Percentiles rank a stretch among this genome's conserved stretches.
phyloP scores from a whole-genome alignment of 2,888 invertebrate species.

The Scaptomyza reducta region DNA sequence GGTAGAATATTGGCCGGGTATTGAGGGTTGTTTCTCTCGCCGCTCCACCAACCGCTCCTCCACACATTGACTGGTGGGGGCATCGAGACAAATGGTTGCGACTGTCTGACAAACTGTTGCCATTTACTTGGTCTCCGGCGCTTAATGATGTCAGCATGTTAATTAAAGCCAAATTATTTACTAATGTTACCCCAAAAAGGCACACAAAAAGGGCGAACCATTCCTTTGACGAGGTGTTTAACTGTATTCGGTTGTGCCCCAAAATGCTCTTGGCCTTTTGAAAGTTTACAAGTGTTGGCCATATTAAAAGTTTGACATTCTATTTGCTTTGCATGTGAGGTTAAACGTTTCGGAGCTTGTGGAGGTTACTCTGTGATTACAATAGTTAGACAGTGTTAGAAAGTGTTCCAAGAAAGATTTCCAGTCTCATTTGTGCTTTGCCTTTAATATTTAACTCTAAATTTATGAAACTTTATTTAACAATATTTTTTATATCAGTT shows the following conservation, averaged over 20 bases:
- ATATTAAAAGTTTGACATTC: slow-evolving; percentile 34
- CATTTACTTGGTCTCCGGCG: slow-evolving; percentile 53
- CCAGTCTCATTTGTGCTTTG: background rate
- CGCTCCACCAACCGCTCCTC: background rate
- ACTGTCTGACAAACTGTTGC: slow-evolving; percentile 73
- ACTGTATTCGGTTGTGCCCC: slow-evolving; percentile 11
- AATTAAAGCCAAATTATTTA: slow-evolving; percentile 83
- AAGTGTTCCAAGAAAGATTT: background rate
- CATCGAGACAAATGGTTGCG: slow-evolving; percentile 68
- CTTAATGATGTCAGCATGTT: slow-evolving; percentile 81
- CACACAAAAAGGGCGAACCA: slow-evolving; percentile 9
- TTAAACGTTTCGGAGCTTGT: slow-evolving; percentile 15
- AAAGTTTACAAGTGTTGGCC: slow-evolving; percentile 37
- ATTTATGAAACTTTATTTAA: too few species aligned
- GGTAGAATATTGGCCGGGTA: slow-evolving; percentile 23
- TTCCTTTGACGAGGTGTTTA: slow-evolving; percentile 32
- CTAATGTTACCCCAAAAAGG: slow-evolving; percentile 54
- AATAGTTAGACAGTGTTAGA: background rate
- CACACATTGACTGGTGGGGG: slow-evolving; percentile 2
- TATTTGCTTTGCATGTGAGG: slow-evolving; percentile 16
- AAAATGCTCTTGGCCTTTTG: slow-evolving; percentile 42
- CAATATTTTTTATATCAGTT: too few species aligned
- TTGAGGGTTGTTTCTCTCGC: slow-evolving; percentile 28
- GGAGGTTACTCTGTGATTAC: background rate
- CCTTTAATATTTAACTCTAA: too few species aligned